phyloP scores from a whole-genome alignment of 2,113 vertebrate species.

The Scytalopus superciliaris region DNA sequence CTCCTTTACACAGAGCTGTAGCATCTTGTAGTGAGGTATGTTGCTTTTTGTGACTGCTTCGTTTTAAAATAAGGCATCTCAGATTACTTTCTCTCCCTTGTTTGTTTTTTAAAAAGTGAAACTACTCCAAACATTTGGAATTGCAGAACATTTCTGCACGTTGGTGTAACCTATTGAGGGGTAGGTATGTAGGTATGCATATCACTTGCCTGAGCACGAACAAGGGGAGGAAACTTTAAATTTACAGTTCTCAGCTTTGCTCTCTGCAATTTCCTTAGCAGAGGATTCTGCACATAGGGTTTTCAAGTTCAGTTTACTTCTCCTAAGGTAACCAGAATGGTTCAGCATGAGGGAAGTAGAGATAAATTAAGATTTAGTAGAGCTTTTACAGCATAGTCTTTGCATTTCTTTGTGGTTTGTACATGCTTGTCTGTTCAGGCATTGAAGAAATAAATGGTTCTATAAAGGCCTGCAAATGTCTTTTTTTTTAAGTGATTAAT shows the following conservation, averaged over 20 bases:
- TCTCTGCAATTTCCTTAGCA: neutral
- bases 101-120: neutral
- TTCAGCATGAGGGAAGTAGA: neutral
- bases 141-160: neutral
- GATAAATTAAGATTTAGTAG: neutral
- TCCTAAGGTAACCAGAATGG: neutral
- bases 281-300: neutral
- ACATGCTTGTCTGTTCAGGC: neutral
- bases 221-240: neutral
- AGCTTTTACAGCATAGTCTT: neutral
- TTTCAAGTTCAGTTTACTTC: neutral
- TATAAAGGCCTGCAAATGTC: neutral
- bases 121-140: neutral
- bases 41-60: neutral
- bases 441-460: neutral
- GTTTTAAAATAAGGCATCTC: neutral
- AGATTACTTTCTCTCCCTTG: neutral
- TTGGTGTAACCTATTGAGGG: neutral
- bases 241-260: neutral
- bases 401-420: neutral
- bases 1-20: constrained; percentile 97
- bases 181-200: neutral
- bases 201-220: neutral
- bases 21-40: constrained; percentile 98
- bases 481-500: neutral